A percentile compares a stretch with the other conserved stretches of the same genome.
Evolutionary conservation across 2,888 invertebrate genomes (phyloP).

Genomic region (Nymphalis urticae): DNA sequence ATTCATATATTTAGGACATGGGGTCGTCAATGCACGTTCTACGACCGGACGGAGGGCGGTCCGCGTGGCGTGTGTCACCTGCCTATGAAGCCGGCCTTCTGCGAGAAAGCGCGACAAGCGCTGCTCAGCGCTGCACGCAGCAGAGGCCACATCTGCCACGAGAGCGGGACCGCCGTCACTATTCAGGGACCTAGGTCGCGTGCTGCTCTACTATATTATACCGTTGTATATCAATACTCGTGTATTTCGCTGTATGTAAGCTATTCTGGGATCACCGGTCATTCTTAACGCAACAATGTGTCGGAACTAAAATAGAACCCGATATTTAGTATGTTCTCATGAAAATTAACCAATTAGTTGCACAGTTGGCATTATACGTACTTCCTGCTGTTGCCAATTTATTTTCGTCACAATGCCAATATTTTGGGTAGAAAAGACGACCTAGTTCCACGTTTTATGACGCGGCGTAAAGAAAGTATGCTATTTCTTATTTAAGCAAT

Average conservation of each 20-base stretch:
- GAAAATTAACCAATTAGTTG: no score
- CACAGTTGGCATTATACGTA: background rate
- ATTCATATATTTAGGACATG: conserved; percentile 58
- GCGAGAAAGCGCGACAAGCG: conserved; percentile 85
- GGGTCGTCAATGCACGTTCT: conserved; percentile 88
- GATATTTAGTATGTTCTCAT: no score
- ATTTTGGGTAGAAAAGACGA: no score
- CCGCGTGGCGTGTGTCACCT: conserved; percentile 93
- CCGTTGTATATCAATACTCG: background rate
- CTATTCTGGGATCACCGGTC: no score
- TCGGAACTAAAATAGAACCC: no score
- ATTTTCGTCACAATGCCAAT: conserved; percentile 6
- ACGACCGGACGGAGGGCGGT: conserved; percentile 85
- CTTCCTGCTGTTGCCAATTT: background rate
- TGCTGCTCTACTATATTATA: no score
- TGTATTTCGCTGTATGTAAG: no score
- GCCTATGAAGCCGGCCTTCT: conserved; percentile 96
- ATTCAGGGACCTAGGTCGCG: conserved; percentile 73
- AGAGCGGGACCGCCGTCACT: conserved; percentile 71
- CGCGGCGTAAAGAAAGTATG: background rate
- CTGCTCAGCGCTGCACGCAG: conserved; percentile 85
- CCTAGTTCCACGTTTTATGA: no score
- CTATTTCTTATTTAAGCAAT: background rate
- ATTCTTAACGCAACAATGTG: no score
- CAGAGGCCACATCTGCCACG: conserved; percentile 74